These are phyloP conservation scores for Neocrepidodera transversa DNA, from an alignment of 2,888 invertebrate species.

Conservation along the genomic window DNA sequence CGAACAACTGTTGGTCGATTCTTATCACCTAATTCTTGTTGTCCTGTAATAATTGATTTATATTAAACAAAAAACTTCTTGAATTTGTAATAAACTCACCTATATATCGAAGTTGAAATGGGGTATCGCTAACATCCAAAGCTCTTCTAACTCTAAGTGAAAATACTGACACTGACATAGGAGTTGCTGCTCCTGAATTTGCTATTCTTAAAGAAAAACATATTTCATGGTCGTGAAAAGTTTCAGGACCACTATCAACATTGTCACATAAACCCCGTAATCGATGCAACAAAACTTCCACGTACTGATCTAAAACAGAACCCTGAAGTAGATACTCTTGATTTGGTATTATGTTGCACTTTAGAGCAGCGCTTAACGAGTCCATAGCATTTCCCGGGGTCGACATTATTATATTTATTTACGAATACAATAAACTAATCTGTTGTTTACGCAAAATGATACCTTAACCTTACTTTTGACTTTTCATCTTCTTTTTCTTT, in stretches of 20 bases:
- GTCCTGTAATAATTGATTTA: conserved; percentile 63
- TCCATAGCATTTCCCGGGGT: conserved; percentile 73
- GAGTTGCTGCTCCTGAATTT: conserved; percentile 61
- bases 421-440: background rate
- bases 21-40: conserved; percentile 89
- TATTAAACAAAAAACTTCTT: background rate
- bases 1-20: conserved; percentile 88
- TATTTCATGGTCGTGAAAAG: conserved; percentile 93
- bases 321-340: conserved; percentile 95
- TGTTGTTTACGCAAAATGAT: no score
- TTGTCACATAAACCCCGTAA: conserved; percentile 92
- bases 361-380: conserved; percentile 78
- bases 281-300: conserved; percentile 88
- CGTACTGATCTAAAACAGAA: conserved; percentile 89
- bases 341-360: conserved; percentile 87
- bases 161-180: conserved; percentile 57
- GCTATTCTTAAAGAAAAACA: conserved; percentile 81
- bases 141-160: conserved; percentile 85
- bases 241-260: conserved; percentile 88
- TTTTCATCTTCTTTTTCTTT: no score
- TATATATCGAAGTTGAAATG: conserved; percentile 90
- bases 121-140: conserved; percentile 81
- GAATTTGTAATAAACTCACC: background rate
- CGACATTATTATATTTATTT: conserved; percentile 43
- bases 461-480: no score